Conservation (phyloP, 35 echinoderm and acorn worm genomes). For the Acanthaster planci region DNA sequence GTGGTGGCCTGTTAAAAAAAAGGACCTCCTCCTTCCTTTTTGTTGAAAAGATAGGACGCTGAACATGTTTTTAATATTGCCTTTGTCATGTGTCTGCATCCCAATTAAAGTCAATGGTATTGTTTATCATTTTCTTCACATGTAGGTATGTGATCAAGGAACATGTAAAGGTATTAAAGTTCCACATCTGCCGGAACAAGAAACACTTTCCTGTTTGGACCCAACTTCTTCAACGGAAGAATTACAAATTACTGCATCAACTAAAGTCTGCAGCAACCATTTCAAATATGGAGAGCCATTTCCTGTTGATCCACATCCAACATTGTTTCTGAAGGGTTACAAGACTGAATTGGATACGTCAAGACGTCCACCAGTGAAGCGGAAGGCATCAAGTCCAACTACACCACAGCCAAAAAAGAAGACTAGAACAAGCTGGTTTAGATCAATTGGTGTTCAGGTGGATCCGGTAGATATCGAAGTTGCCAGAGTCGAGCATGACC, state of each 20-base stretch:
- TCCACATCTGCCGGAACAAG: constrained; percentile 44
- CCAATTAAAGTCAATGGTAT: neutral
- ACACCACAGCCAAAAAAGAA: neutral
- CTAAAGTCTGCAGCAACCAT: constrained; percentile 71
- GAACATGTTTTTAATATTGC: neutral
- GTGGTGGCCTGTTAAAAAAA: too few relatives aligned
- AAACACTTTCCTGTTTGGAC: constrained; percentile 55
- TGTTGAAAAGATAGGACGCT: too few relatives aligned
- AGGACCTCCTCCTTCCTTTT: too few relatives aligned
- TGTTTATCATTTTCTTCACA: neutral
- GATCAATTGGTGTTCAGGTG: constrained; percentile 13
- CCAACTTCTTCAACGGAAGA: constrained; percentile 32
- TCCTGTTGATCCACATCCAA: constrained; percentile 42
- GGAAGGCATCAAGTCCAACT: neutral
- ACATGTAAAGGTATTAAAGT: constrained; percentile 52
- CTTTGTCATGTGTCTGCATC: neutral
- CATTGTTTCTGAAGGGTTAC: constrained; percentile 45
- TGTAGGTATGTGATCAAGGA: constrained; percentile 52
- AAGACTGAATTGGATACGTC: constrained; percentile 15
- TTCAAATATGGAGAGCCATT: constrained; percentile 67
- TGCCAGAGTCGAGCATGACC: neutral
- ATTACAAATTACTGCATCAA: constrained; percentile 36
- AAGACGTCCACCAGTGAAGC: constrained; percentile 6
- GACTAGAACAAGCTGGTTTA: neutral
- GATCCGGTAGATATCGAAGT: neutral